These are phyloP conservation scores for Ladona fulva DNA, from an alignment of 1,140 invertebrate species.

Conservation along the genomic window DNA sequence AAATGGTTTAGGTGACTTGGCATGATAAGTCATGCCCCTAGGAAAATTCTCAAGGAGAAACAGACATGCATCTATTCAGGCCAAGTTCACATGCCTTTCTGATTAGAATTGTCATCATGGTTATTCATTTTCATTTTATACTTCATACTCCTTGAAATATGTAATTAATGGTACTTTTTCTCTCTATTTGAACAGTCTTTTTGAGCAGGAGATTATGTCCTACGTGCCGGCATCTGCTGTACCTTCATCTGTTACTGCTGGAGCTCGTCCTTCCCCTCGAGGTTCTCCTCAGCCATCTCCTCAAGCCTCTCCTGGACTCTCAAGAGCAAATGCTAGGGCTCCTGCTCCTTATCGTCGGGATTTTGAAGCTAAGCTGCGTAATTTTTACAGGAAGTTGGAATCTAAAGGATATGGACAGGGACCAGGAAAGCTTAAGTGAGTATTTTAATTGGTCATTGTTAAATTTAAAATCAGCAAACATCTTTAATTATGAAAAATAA, in stretches of 20 bases:
- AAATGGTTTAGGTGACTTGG: too few relatives aligned
- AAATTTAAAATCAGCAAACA: neutral
- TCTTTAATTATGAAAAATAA: neutral
- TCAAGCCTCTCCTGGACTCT: conserved; percentile 65
- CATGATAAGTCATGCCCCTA: too few relatives aligned
- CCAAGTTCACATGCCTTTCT: too few relatives aligned
- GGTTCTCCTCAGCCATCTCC: conserved; percentile 65
- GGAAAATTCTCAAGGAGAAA: too few relatives aligned
- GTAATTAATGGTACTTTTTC: conserved; percentile 16
- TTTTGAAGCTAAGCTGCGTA: conserved; percentile 90
- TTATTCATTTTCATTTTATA: too few relatives aligned
- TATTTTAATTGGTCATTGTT: conserved; percentile 21
- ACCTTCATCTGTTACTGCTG: conserved; percentile 33
- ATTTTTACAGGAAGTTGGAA: conserved; percentile 91
- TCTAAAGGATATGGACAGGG: conserved; percentile 95
- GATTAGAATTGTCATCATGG: too few relatives aligned
- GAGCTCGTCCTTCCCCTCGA: conserved; percentile 37
- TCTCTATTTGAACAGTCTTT: conserved; percentile 56
- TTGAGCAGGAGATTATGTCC: conserved; percentile 97
- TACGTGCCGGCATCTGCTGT: conserved; percentile 68
- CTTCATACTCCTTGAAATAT: too few relatives aligned
- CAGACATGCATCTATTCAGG: too few relatives aligned
- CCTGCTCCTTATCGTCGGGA: conserved; percentile 83
- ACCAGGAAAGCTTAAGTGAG: conserved; percentile 89
- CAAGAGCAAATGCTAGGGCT: conserved; percentile 62